Percentiles rank a stretch among this genome's conserved stretches.
Conservation (phyloP, 1,140 invertebrate species). For the Oedothorax gibbosus region DNA sequence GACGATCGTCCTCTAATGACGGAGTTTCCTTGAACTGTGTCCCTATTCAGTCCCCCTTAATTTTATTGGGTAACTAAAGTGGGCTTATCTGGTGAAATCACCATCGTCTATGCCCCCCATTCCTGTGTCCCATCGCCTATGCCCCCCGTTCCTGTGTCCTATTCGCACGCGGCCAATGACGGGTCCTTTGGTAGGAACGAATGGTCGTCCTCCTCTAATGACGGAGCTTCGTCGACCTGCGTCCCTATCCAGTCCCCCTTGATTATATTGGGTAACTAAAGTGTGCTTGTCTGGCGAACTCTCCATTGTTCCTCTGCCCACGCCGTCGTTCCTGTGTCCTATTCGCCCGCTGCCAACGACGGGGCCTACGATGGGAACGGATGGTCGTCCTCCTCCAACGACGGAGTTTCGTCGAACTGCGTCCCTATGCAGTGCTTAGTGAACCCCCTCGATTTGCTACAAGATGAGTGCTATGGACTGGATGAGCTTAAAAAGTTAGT, state of each 20-base stretch:
- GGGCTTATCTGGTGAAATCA: slow-evolving; percentile 58
- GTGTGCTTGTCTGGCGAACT: too few species aligned
- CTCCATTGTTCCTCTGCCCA: too few species aligned
- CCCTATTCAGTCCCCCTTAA: slow-evolving; percentile 63
- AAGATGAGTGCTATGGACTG: slow-evolving; percentile 64
- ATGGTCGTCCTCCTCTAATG: slow-evolving; percentile 7
- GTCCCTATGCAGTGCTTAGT: slow-evolving; percentile 62
- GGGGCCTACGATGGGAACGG: slow-evolving; percentile 22
- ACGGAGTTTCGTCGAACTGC: slow-evolving; percentile 51
- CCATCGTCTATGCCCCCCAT: slow-evolving; percentile 56
- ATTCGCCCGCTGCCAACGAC: slow-evolving; percentile 40
- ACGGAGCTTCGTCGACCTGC: slow-evolving; percentile 47
- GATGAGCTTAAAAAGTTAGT: slow-evolving; percentile 65
- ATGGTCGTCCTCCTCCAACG: slow-evolving; percentile 17
- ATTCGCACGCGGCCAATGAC: slow-evolving; percentile 48
- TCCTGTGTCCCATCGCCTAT: slow-evolving; percentile 59
- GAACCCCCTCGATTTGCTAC: slow-evolving; percentile 63
- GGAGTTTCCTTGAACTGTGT: slow-evolving; percentile 56
- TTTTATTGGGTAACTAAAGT: background rate
- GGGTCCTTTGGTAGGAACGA: slow-evolving; percentile 36
- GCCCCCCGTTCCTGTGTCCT: slow-evolving; percentile 57
- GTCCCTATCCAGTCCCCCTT: slow-evolving; percentile 62
- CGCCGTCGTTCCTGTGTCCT: slow-evolving; percentile 49
- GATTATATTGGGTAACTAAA: slow-evolving; percentile 11
- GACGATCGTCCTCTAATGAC: slow-evolving; percentile 24